These are phyloP conservation scores for Cephalopterus ornatus DNA, from an alignment of 2,113 vertebrate species.

Conservation along the genomic window DNA sequence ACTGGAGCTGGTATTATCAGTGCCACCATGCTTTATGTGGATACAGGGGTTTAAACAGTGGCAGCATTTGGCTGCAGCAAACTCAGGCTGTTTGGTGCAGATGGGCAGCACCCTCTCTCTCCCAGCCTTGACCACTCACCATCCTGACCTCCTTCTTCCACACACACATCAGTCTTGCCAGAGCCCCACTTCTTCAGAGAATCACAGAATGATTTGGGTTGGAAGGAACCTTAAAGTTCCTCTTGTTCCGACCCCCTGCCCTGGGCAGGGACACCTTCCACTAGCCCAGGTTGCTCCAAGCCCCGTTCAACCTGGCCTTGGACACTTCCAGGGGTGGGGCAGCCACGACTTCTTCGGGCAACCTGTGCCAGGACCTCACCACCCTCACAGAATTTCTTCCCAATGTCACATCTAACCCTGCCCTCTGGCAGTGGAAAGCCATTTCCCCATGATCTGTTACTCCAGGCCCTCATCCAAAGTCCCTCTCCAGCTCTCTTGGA, in stretches of 20 bases:
- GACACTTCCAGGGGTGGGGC: background rate
- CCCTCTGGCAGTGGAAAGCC: background rate
- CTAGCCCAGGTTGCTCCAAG: background rate
- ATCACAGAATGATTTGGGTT: background rate
- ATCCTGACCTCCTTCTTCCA: fast-evolving
- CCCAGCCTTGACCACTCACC: background rate
- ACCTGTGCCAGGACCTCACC: background rate
- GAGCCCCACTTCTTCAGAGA: background rate
- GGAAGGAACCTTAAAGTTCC: background rate
- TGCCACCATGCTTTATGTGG: background rate
- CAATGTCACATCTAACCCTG: background rate
- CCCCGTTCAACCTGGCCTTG: background rate
- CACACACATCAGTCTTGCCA: background rate
- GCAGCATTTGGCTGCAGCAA: background rate
- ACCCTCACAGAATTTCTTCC: background rate
- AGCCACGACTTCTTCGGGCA: background rate
- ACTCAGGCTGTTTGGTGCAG: background rate
- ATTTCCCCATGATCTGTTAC: background rate
- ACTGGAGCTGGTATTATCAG: background rate
- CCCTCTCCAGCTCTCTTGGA: background rate
- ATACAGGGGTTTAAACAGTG: background rate
- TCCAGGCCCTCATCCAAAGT: background rate
- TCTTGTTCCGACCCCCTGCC: background rate
- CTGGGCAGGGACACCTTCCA: background rate
- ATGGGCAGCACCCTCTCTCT: background rate